Percentiles rank a stretch among this genome's conserved stretches.
phyloP scores from a whole-genome alignment of 1,140 invertebrate genomes.

The Dinoponera quadriceps region DNA sequence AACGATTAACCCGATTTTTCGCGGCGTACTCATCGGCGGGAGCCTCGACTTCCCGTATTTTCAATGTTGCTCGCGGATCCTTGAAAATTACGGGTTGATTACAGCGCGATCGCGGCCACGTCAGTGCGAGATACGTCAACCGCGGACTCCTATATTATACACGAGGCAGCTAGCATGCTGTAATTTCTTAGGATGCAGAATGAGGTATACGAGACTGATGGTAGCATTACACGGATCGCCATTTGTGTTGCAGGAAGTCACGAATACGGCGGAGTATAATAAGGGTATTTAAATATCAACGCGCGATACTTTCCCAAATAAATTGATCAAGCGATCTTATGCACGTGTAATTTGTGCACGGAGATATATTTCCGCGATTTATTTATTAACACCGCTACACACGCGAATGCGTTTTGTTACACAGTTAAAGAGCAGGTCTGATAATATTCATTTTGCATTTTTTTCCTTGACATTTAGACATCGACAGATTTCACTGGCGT shows the following conservation, averaged over 20 bases:
- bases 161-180: not conserved
- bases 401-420: not conserved
- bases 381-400: not conserved
- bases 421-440: too few relatives aligned
- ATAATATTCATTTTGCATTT: not conserved
- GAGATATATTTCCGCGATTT: constrained; percentile 8
- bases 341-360: not conserved
- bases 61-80: not conserved
- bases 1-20: not conserved
- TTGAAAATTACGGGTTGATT: constrained; percentile 3
- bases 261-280: constrained; percentile 26
- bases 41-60: not conserved
- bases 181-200: constrained; percentile 41
- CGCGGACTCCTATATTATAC: constrained; percentile 3
- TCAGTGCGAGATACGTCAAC: constrained; percentile 17
- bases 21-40: too few relatives aligned
- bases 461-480: not conserved
- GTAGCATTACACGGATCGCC: constrained; percentile 28
- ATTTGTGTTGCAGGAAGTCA: constrained; percentile 34
- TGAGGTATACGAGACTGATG: constrained; percentile 19
- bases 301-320: constrained; percentile 41
- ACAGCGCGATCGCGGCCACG: not conserved
- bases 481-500: not conserved
- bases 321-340: constrained; percentile 25
- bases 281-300: constrained; percentile 18